Percentiles rank a stretch among this genome's conserved stretches.
phyloP scores from a whole-genome alignment of 1,140 invertebrate species.

The Heliconius eleuchia region DNA sequence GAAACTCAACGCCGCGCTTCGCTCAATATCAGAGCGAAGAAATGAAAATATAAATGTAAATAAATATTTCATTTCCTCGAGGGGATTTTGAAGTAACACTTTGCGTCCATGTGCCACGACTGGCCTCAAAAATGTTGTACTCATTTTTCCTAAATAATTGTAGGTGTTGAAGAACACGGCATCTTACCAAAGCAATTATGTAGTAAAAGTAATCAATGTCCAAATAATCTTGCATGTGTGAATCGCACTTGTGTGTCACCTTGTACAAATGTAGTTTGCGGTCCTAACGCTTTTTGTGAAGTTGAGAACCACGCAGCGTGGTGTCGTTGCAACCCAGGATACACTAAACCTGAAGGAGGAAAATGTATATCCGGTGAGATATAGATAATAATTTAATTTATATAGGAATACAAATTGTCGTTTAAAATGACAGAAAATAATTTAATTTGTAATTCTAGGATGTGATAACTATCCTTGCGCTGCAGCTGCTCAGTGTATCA shows the following conservation, averaged over 20 bases:
- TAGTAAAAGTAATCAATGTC: slow-evolving; percentile 88
- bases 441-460: slow-evolving; percentile 73
- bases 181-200: slow-evolving; percentile 82
- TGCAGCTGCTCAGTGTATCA: slow-evolving; percentile 91
- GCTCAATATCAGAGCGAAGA: too few species aligned
- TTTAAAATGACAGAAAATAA: background rate
- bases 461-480: slow-evolving; percentile 92
- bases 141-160: slow-evolving; percentile 32
- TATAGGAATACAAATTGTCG: background rate
- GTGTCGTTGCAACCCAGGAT: slow-evolving; percentile 93
- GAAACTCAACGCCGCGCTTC: too few species aligned
- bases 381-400: background rate
- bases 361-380: slow-evolving; percentile 89
- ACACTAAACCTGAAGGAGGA: slow-evolving; percentile 87
- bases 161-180: slow-evolving; percentile 59
- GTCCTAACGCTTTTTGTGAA: slow-evolving; percentile 92
- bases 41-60: too few species aligned
- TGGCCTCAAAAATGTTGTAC: background rate
- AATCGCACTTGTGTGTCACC: slow-evolving; percentile 91
- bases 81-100: too few species aligned
- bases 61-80: too few species aligned
- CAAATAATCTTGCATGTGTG: slow-evolving; percentile 89
- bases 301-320: slow-evolving; percentile 93
- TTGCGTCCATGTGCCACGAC: too few species aligned
- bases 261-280: slow-evolving; percentile 89